Evolutionary conservation across 1,140 invertebrate genomes (phyloP), one percentile per base, ranked within the genome.

Genomic region (Danaus plexippus): DNA sequence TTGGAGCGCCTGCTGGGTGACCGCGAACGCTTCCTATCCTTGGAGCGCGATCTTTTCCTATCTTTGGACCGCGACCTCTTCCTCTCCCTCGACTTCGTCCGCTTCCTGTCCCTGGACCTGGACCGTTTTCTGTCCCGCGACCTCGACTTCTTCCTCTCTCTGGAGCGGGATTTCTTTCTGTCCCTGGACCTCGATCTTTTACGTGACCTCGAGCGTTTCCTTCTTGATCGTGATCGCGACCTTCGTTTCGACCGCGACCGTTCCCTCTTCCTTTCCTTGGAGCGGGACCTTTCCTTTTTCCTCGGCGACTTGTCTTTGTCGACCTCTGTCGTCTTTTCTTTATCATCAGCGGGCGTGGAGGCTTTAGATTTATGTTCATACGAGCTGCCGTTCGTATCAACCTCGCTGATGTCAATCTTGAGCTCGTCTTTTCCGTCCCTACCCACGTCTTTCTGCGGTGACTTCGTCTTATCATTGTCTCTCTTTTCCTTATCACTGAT

Each of bases 281-380:
- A 85, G 64, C 80, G 69, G 12, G 85, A 81, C 47, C 83, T 63
- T 40, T 88, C 84, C 6, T 84, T 88, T 42, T 89, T 87, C 72
- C 88, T 90, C 13, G 88, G 88, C 7, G 89, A 90, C 18, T 76
- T 79, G 5, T 80, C 77, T 56, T 73, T 59, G 9, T 59, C 57
- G 1, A 47, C 41, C 11, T 59, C 57, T 11, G 32, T 41, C 9
- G 11, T 13, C 13, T 49, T 80, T 74, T 62, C 68, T 45, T 73
- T 75, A 44, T 81, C 77, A 22, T 83, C 82, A 12, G 67, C 70
- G 9, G 86, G 85, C 2, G 79, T 74, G 1, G 83, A 82, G 0
- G 80, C 73, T 66, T 83, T 79, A 3, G 83, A 84, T 68, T 87
- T 80, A 61, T 67, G 57, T 66, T 85, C 63, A 68, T 87, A 52